Percentiles rank a stretch among this genome's conserved stretches.
phyloP scores from a whole-genome alignment of 2,797 vertebrate species.

The Thaleichthys pacificus region DNA sequence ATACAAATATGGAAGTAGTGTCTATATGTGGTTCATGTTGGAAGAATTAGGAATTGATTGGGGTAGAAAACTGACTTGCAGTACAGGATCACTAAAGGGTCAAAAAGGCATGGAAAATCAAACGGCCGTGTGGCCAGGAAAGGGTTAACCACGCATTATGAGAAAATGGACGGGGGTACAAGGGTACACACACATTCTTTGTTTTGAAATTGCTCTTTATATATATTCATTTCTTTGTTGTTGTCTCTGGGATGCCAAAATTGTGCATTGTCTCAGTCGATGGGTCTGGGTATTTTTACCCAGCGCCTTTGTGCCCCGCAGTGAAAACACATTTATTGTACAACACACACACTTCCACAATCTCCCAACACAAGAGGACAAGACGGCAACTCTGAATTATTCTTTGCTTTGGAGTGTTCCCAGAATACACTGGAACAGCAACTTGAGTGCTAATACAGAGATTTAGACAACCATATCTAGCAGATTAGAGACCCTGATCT shows the following conservation, averaged over 20 bases:
- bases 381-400: neutral
- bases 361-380: conserved; percentile 3
- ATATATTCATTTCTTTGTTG: neutral
- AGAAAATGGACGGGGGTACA: neutral
- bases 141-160: conserved; percentile 9
- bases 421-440: neutral
- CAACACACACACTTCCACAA: neutral
- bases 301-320: conserved; percentile 18
- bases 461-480: neutral
- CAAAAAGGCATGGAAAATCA: too few species aligned
- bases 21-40: too few species aligned
- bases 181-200: too few species aligned
- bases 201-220: too few species aligned
- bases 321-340: neutral
- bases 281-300: conserved; percentile 34
- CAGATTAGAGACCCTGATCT: neutral
- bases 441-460: neutral
- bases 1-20: too few species aligned
- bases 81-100: too few species aligned
- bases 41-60: too few species aligned
- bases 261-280: neutral
- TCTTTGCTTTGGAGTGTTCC: neutral
- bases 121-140: conserved; percentile 26
- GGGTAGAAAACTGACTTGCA: too few species aligned
- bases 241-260: conserved; percentile 1